Evolutionary conservation across 2,797 vertebrate genomes (phyloP), one percentile per base, ranked within the genome.

Genomic region (Ficedula albicollis): DNA sequence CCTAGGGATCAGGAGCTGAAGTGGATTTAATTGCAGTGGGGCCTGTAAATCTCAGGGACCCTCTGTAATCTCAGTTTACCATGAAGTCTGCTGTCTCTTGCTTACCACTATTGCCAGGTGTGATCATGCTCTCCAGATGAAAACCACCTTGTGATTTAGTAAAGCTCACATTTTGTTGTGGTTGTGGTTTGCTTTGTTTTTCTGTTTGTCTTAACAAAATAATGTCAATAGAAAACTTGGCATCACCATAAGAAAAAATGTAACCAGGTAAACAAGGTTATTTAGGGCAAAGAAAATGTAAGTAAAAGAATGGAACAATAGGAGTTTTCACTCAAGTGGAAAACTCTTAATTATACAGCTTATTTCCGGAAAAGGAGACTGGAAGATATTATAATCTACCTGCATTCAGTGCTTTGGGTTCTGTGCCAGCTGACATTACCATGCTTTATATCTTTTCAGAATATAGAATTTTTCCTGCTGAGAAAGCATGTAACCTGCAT

Each of bases 311-410:
- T 25, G 25, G 44, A 92, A 76, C 0, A 1, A 66, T 41, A 77
- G 41, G 12, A 84, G 30, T 89, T 94, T 93, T 91, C 63, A 84
- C 16, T 87, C 39, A 70, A 82, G 38, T 79, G 67, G 80, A 90
- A 94, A 94, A 66, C 38, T 69, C 58, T 82, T 91, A 93, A 90
- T 93, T 94, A 69, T 43, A 84, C 34, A 82, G 32, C 25, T 75
- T 77, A 74, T 91, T 95, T 95, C 43, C 77, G 90, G 32, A 87
- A 74, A 89, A 79, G 39, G 36, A 83, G 56, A 54, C 25, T 76
- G 52, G 25, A 87, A 82, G 14, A 20, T 74, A 39, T 54, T 90
- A 67, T 32, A 89, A 89, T 74, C 87, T 79, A 56, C 83, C 67
- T 70, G 32, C 23, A 72, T 72, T 74, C 85, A 70, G 18, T 43